Evolutionary conservation across 2,113 vertebrate species (phyloP), one percentile per base, ranked within the genome.

Genomic region (Neogale vison): DNA sequence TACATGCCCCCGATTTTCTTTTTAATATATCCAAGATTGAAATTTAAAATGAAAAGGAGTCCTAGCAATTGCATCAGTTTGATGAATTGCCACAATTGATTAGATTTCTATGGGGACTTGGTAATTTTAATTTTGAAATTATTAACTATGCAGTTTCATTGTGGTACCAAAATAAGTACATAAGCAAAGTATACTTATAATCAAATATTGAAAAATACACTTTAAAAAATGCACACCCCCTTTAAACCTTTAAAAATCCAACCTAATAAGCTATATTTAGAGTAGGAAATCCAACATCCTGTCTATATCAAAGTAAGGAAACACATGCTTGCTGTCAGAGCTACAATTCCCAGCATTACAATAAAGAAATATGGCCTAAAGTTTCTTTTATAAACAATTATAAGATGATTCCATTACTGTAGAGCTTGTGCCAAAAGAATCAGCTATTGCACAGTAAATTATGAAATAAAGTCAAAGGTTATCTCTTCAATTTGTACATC

Each of bases 71-170:
- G 14, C 13, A 74, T 34, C 23, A n/a, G 20, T 77, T 42, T 50
- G 36, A 59, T 52, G 50, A 10, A 90, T 50, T 29, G 61, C 20
- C 39, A 65, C 31, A 74, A 5, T 18, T 92, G 24, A 69, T 89
- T n/a, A 80, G 23, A 17, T 83, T 92, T 92, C 45, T 74, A 3
- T 61, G 14, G 47, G 47, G 36, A 31, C 11, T 84, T 65, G 57
- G 36, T 89, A 29, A 89, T 95, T 95, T 97, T 72, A 76, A 65
- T 71, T 86, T 86, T 77, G 24, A 95, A 95, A 83, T 82, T 34
- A 85, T 55, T 90, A 71, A 57, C 63, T 47, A 72, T 47, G 24
- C 9, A 86, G 6, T 31, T 80, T 76, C 88, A 85, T 52, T 80
- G 74, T 89, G 76, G 5, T 90, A 59, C 77, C 42, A 82, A 86